Base-by-base conservation (phyloP, 1,140 invertebrate species). In the Drosophila ambigua region DNA sequence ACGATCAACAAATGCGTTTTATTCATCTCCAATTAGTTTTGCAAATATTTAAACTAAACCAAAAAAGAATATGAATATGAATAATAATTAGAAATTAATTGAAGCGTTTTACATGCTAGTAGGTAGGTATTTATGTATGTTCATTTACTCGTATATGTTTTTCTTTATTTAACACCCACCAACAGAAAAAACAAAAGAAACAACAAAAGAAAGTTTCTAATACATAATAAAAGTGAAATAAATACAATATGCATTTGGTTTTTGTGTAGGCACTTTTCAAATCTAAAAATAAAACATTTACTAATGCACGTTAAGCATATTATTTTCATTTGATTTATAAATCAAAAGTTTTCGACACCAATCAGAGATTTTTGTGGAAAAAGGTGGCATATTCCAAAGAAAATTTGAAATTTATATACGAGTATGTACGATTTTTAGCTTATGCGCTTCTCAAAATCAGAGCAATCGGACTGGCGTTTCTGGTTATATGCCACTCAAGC, bases 91-190 rank as follows among this genome's bases (percentile, higher is more conserved):
- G 43, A 62, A 60, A 61, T 59, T 43, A 59, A 72, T 72, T 80
- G 54, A 71, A 58, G 59, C 59, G 46, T 68, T 79, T 49, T 72
- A 72, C 63, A 77, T 73, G 79, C 62, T 77, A 65, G 60, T 83
- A 67, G 79, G 79, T 83, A 83, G 79, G 79, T 83, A 55, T 63
- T 52, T 53, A 77, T 73, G 16, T 59, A 57, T 64, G 54, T 50
- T 39, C 35, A 39, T 39, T 39, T 39, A 39, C 26, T 28, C 11
- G 35, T 13, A 39, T 39, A 39, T 39, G 26, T 39, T 39, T 65
- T 63, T 49, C 49, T 59, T 77, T 41, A 46, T 64, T 80, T 61
- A 13, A 49, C 46, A 49, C 46, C 46, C 35, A 16, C 15, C 16
- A 69, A 26, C 44, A 51, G 50, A 49, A 41, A 63, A 53, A 39